Evolutionary conservation across 2,888 invertebrate species (phyloP).

Genomic region (Parasteatoda lunata): DNA sequence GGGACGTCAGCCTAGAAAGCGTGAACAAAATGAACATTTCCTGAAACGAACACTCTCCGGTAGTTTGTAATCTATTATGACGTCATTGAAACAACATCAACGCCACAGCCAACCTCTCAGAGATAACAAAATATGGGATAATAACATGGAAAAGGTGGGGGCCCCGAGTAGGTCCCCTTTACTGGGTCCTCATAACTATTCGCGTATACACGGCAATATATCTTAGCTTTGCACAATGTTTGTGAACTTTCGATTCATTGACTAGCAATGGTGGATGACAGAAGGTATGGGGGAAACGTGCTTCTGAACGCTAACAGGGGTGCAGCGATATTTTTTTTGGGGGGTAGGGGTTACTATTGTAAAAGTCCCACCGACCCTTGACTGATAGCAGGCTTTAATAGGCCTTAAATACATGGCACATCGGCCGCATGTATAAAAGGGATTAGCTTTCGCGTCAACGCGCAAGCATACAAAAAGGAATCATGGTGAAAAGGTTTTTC

Average conservation of each 20-base stretch:
- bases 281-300: conserved; percentile 53
- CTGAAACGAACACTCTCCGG: conserved; percentile 50
- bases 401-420: conserved; percentile 68
- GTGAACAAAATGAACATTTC: conserved; percentile 37
- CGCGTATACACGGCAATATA: conserved; percentile 64
- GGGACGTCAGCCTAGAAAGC: conserved; percentile 15
- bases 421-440: conserved; percentile 65
- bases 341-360: conserved; percentile 26
- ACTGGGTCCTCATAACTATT: conserved; percentile 46
- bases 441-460: conserved; percentile 65
- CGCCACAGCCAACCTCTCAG: conserved; percentile 51
- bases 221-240: conserved; percentile 61
- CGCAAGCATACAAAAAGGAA: conserved; percentile 55
- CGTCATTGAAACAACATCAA: conserved; percentile 64
- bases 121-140: conserved; percentile 49
- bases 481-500: conserved; percentile 31
- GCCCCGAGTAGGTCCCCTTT: conserved; percentile 4
- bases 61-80: conserved; percentile 68
- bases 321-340: conserved; percentile 8
- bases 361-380: conserved; percentile 56
- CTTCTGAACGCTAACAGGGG: conserved; percentile 66
- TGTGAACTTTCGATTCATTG: conserved; percentile 68
- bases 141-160: conserved; percentile 31
- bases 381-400: conserved; percentile 69
- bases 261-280: conserved; percentile 50